Conservation (phyloP, 1,140 invertebrate species). For the Diorhabda carinulata region DNA sequence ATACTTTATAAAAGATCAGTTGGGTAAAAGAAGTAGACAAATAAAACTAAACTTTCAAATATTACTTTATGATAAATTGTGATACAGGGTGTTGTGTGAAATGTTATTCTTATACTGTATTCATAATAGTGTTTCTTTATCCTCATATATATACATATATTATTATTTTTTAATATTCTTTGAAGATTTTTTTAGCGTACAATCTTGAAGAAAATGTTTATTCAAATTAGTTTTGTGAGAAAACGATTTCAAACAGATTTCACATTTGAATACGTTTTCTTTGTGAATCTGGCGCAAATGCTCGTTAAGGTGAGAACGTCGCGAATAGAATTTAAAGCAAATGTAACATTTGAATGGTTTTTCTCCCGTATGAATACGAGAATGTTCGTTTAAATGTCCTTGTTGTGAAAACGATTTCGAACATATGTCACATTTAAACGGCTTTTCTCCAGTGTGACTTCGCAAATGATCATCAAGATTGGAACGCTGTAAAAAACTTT, state of each 20-base stretch:
- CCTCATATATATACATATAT: too few species aligned
- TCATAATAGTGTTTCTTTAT: too few species aligned
- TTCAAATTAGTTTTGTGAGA: too few species aligned
- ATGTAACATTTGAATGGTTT: conserved; percentile 5
- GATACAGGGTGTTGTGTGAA: too few species aligned
- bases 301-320: background rate
- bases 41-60: too few species aligned
- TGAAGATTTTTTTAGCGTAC: too few species aligned
- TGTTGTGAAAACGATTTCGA: background rate
- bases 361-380: background rate
- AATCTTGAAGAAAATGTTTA: too few species aligned
- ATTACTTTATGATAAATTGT: too few species aligned
- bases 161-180: too few species aligned
- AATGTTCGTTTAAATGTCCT: background rate
- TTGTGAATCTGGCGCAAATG: background rate
- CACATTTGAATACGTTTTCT: background rate
- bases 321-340: background rate
- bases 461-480: conserved; percentile 15
- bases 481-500: background rate
- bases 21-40: too few species aligned
- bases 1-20: too few species aligned
- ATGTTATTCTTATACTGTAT: too few species aligned
- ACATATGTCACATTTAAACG: conserved; percentile 21
- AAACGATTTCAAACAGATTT: background rate
- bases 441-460: conserved; percentile 45